phyloP scores from a whole-genome alignment of 2,113 vertebrate genomes.

The Xenopus laevis region DNA sequence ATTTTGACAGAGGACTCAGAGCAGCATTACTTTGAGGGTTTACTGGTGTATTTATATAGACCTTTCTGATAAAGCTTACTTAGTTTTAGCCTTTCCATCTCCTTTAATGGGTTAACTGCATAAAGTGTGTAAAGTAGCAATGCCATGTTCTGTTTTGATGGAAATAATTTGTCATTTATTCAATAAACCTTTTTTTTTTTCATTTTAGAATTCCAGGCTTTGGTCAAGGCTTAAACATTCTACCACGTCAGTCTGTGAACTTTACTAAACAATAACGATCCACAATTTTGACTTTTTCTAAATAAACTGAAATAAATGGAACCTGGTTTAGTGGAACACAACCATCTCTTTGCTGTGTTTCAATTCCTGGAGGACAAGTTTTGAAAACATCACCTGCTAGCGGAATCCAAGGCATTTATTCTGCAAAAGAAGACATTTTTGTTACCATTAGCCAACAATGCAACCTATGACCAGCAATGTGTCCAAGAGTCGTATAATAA shows the following conservation, averaged over 20 bases:
- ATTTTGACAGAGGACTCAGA: no score
- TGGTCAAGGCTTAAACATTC: constrained; percentile 67
- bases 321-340: not conserved
- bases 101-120: no score
- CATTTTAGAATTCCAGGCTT: constrained; percentile 67
- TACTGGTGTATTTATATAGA: no score
- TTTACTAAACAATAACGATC: not conserved
- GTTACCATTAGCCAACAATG: constrained; percentile 10
- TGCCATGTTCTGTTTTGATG: no score
- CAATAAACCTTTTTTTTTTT: constrained; percentile 16
- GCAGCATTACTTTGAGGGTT: no score
- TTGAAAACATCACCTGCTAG: constrained; percentile 1
- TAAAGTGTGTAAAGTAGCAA: no score
- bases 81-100: no score
- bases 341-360: not conserved
- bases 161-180: no score
- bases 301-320: constrained; percentile 19
- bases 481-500: not conserved
- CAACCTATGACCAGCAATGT: constrained; percentile 9
- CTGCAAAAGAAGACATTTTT: constrained; percentile 31
- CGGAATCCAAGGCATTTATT: constrained; percentile 11
- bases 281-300: not conserved
- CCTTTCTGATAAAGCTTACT: no score
- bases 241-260: not conserved
- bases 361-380: not conserved